Percentiles rank a stretch among this genome's conserved stretches.
phyloP scores from a whole-genome alignment of 2,797 vertebrate genomes.

The Florisuga fusca region DNA sequence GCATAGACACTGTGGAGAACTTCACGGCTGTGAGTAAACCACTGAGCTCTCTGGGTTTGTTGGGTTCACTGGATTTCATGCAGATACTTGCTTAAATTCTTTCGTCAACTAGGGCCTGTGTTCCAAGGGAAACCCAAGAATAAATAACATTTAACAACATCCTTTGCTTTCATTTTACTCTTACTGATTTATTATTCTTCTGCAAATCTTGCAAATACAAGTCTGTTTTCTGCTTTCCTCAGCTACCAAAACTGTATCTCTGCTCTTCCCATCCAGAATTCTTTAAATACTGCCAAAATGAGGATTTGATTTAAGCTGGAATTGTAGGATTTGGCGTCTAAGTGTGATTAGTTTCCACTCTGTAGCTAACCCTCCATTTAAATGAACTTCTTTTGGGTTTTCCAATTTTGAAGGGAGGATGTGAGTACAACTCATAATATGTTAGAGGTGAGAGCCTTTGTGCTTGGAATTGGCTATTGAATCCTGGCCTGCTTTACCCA shows the following conservation, averaged over 20 bases:
- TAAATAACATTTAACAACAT: not conserved
- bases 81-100: not conserved
- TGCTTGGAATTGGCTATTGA: not conserved
- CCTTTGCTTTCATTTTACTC: constrained; percentile 1
- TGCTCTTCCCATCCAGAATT: not conserved
- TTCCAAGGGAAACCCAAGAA: not conserved
- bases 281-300: not conserved
- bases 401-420: not conserved
- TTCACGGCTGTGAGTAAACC: not conserved
- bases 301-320: not conserved
- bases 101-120: not conserved
- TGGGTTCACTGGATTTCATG: not conserved
- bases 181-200: not conserved
- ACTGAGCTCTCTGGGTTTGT: not conserved
- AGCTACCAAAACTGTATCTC: not conserved
- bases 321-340: not conserved
- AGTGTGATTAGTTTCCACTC: not conserved
- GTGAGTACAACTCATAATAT: not conserved
- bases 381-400: not conserved
- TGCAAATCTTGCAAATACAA: not conserved
- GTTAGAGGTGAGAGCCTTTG: not conserved
- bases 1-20: not conserved
- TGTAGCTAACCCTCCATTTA: not conserved
- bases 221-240: not conserved
- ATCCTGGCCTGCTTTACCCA: not conserved